These are phyloP conservation scores for Ceraclea dissimilis DNA, from an alignment of 2,888 invertebrate species.

Conservation along the genomic window DNA sequence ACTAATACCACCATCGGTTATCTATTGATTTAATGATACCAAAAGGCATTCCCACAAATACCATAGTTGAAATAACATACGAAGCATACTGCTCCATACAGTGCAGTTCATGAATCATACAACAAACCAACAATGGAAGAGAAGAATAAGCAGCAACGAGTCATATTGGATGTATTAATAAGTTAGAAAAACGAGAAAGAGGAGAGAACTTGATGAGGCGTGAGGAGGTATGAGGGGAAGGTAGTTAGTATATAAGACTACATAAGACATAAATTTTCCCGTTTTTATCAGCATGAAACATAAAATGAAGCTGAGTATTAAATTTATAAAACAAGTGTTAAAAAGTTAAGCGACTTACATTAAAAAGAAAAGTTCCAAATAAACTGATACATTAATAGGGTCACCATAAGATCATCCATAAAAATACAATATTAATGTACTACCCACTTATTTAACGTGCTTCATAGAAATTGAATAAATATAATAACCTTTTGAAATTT, in stretches of 20 bases:
- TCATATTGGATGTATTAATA: too few relatives aligned
- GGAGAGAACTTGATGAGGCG: neutral
- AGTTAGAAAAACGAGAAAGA: neutral
- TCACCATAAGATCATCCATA: neutral
- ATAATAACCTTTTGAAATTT: too few relatives aligned
- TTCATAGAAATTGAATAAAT: too few relatives aligned
- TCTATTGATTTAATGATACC: too few relatives aligned
- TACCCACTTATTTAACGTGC: too few relatives aligned
- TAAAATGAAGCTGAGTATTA: conserved; percentile 13
- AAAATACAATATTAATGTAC: neutral
- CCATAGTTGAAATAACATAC: too few relatives aligned
- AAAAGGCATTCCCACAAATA: too few relatives aligned
- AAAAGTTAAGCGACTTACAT: conserved; percentile 13
- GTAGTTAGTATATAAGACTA: neutral
- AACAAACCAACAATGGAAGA: too few relatives aligned
- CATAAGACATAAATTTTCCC: conserved; percentile 1
- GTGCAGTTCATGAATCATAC: too few relatives aligned
- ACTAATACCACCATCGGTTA: too few relatives aligned
- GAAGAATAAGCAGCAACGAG: too few relatives aligned
- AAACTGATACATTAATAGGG: neutral
- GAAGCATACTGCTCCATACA: too few relatives aligned
- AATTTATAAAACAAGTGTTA: conserved; percentile 11
- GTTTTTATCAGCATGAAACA: conserved; percentile 6
- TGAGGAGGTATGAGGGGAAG: neutral
- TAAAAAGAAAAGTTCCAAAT: conserved; percentile 4